Evolutionary conservation across 2,888 invertebrate species (phyloP).

Genomic region (Ochropacha duplaris): DNA sequence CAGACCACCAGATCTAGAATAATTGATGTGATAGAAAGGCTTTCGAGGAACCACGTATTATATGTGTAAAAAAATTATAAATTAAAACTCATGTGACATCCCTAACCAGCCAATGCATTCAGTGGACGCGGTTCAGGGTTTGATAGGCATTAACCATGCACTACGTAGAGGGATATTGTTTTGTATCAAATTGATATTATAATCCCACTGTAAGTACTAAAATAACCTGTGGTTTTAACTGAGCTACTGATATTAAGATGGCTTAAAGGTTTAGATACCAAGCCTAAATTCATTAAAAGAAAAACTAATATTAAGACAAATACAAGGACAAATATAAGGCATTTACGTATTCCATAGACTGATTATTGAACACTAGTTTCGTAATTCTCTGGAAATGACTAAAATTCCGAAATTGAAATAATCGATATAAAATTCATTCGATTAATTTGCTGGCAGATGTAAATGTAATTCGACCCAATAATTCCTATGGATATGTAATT

Average conservation of each 20-base stretch:
- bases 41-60: too few relatives aligned
- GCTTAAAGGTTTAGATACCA: too few relatives aligned
- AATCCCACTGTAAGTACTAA: constrained; percentile 1
- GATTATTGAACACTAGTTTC: too few relatives aligned
- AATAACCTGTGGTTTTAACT: not conserved
- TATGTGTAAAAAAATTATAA: not conserved
- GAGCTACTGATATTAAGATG: too few relatives aligned
- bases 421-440: not conserved
- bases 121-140: constrained; percentile 20
- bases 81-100: constrained; percentile 13
- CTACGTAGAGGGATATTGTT: constrained; percentile 23
- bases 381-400: too few relatives aligned
- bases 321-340: too few relatives aligned
- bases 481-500: constrained; percentile 13
- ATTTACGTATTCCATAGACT: too few relatives aligned
- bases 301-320: too few relatives aligned
- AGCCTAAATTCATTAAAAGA: too few relatives aligned
- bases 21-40: too few relatives aligned
- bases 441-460: not conserved
- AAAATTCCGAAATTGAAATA: too few relatives aligned
- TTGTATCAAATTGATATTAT: constrained; percentile 24
- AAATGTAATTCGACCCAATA: constrained; percentile 16
- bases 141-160: constrained; percentile 28
- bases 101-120: constrained; percentile 26
- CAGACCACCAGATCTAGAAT: too few relatives aligned